phyloP scores from a whole-genome alignment of 2,113 vertebrate genomes.

The Pyrgilauda ruficollis region DNA sequence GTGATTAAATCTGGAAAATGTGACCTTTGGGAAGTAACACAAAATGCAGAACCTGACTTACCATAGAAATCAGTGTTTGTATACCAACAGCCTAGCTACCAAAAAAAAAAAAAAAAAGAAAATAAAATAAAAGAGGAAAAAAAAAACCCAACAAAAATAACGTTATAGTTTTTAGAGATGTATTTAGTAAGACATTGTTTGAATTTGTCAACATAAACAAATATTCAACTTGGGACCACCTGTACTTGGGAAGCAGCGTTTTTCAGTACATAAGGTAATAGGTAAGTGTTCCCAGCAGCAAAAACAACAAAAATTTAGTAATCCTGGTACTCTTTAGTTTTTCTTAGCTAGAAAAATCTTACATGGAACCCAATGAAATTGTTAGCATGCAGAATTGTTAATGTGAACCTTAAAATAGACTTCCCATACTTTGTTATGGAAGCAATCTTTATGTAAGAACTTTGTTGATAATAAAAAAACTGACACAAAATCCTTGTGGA shows the following conservation, averaged over 20 bases:
- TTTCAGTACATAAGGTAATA: neutral
- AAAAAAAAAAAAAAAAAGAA: neutral
- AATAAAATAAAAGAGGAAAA: neutral
- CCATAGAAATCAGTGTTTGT: conserved; percentile 22
- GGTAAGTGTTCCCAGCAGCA: neutral
- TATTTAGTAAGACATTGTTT: neutral
- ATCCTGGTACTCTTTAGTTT: neutral
- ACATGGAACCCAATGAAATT: neutral
- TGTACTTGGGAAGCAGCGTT: neutral
- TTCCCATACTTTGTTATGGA: neutral
- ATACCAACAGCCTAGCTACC: neutral
- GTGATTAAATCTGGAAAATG: conserved; percentile 9
- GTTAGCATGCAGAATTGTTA: accelerated
- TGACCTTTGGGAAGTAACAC: conserved; percentile 10
- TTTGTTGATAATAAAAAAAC: neutral
- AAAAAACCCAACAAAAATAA: neutral
- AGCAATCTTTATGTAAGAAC: neutral
- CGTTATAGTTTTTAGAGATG: neutral
- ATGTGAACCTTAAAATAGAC: neutral
- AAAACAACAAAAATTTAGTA: neutral
- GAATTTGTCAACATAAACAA: neutral
- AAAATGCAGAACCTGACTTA: conserved; percentile 12
- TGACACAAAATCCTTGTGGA: neutral
- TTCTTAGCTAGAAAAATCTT: neutral
- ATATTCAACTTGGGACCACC: neutral